Percentiles rank a stretch among this genome's conserved stretches.
phyloP scores from a whole-genome alignment of 2,888 invertebrate genomes.

The Cylindroiulus punctatus region DNA sequence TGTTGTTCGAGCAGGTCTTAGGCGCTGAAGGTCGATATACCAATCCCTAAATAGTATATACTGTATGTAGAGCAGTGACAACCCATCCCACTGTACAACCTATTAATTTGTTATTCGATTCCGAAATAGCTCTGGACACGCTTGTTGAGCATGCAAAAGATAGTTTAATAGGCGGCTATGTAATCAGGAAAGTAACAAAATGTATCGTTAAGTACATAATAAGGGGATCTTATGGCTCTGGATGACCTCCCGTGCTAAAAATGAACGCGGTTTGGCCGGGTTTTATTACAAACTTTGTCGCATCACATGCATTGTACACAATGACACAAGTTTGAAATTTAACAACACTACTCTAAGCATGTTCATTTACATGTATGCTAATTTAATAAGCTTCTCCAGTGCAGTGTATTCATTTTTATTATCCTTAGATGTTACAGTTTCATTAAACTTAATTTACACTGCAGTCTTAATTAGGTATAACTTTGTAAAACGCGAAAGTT shows the following conservation, averaged over 20 bases:
- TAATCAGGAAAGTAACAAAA: neutral
- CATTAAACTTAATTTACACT: too few species aligned
- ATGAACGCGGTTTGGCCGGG: neutral
- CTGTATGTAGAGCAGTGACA: neutral
- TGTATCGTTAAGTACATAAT: conserved; percentile 1
- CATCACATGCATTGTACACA: too few species aligned
- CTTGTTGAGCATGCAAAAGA: neutral
- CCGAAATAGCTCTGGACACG: neutral
- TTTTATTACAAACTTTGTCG: neutral
- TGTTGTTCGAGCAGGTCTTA: neutral
- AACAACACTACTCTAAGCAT: too few species aligned
- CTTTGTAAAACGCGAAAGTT: too few species aligned
- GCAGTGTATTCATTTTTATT: too few species aligned
- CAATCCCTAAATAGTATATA: neutral
- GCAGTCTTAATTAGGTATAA: too few species aligned
- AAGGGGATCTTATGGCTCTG: neutral
- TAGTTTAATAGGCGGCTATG: neutral
- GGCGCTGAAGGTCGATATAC: conserved; percentile 8
- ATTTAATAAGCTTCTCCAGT: too few species aligned
- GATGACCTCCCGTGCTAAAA: neutral
- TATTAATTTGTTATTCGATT: neutral
- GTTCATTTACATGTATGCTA: too few species aligned
- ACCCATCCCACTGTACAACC: neutral
- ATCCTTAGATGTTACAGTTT: too few species aligned
- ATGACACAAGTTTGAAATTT: too few species aligned